A percentile compares a stretch with the other conserved stretches of the same genome.
Conservation (phyloP, 92 coral and sea anemone genomes). For the Actinostola sp. region DNA sequence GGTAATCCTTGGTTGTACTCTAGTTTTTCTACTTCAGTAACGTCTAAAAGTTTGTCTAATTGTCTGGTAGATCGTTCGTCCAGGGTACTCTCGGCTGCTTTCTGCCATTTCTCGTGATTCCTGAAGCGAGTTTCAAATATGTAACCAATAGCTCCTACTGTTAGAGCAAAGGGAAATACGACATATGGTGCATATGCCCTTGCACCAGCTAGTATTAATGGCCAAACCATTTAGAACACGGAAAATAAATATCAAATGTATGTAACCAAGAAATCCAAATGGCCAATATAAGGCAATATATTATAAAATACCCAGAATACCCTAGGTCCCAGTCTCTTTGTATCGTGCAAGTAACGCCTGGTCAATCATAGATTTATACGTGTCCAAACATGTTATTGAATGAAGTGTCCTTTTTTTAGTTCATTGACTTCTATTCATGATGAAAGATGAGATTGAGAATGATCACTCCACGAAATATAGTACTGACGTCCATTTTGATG, state of each 20-base stretch:
- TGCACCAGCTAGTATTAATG: constrained; percentile 71
- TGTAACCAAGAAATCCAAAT: background rate
- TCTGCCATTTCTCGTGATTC: constrained; percentile 76
- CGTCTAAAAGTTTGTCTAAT: constrained; percentile 74
- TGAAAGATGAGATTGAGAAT: constrained; percentile 15
- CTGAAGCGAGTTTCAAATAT: constrained; percentile 81
- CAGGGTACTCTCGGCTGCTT: constrained; percentile 87
- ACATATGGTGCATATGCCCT: constrained; percentile 90
- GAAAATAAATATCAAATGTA: too few relatives aligned
- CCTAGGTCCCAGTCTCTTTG: constrained; percentile 6
- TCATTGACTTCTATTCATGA: background rate
- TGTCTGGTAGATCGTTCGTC: constrained; percentile 88
- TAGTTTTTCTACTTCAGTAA: constrained; percentile 77
- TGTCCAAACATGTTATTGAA: constrained; percentile 12
- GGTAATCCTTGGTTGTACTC: constrained; percentile 82
- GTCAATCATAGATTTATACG: constrained; percentile 16
- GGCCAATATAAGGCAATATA: too few relatives aligned
- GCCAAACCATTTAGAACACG: constrained; percentile 54
- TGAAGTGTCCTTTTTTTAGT: background rate
- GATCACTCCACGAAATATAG: constrained; percentile 58
- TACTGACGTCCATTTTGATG: constrained; percentile 41
- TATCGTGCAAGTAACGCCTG: constrained; percentile 27
- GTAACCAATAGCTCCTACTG: constrained; percentile 89
- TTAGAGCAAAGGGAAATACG: constrained; percentile 90
- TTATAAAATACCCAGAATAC: background rate